Conservation (phyloP, 2,113 vertebrate species). For the Echinops telfairi region DNA sequence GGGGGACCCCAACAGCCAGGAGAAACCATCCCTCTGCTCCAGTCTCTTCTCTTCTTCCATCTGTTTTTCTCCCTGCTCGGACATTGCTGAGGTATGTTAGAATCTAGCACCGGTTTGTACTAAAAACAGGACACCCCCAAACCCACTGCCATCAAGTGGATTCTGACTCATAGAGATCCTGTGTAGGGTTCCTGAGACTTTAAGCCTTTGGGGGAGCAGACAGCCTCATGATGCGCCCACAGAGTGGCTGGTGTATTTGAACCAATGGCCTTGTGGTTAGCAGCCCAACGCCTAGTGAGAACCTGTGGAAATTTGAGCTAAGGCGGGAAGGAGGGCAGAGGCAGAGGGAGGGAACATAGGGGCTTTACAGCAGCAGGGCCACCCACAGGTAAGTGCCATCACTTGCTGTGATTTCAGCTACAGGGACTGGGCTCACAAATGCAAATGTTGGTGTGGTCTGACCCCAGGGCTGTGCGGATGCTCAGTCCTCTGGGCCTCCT, state of each 20-base stretch:
- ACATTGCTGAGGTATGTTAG: background rate
- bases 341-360: background rate
- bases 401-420: background rate
- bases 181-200: too few relatives aligned
- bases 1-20: background rate
- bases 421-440: background rate
- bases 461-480: background rate
- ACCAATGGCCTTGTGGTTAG: background rate
- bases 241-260: too few relatives aligned
- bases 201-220: too few relatives aligned
- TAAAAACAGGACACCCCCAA: background rate
- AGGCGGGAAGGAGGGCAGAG: background rate
- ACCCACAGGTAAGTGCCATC: background rate
- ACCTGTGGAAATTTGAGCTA: background rate
- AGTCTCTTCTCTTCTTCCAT: background rate
- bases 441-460: background rate
- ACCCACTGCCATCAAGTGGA: background rate
- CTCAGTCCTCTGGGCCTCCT: background rate
- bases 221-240: too few relatives aligned
- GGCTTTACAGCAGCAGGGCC: too few relatives aligned
- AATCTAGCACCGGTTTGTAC: background rate
- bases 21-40: background rate
- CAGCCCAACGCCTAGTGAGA: background rate
- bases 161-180: too few relatives aligned
- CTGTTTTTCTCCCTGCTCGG: background rate